Conservation (phyloP, 2,797 vertebrate species). For the Enteromius viviparus region DNA sequence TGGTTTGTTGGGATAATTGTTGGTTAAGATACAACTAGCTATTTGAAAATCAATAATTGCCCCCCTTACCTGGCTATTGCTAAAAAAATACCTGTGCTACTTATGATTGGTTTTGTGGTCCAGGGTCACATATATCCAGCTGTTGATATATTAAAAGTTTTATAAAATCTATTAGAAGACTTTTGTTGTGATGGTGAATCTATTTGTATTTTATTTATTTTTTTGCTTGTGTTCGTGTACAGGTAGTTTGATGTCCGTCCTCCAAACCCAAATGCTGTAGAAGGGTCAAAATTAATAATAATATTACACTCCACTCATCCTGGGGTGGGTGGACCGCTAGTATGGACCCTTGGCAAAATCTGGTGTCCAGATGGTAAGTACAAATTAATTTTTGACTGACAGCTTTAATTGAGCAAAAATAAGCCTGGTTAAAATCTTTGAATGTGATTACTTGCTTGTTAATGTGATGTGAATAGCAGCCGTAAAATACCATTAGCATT, state of each 20-base stretch:
- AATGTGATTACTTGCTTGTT: background rate
- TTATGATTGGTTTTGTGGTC: too few species aligned
- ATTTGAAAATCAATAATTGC: too few species aligned
- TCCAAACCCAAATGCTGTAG: conserved; percentile 2
- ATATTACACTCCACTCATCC: background rate
- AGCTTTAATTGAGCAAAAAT: background rate
- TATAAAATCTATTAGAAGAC: background rate
- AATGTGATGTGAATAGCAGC: background rate
- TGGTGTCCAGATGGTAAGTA: conserved; percentile 17
- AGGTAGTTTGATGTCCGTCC: background rate
- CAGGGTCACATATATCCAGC: background rate
- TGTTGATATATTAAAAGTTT: background rate
- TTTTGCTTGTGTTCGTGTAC: background rate
- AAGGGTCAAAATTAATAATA: conserved; percentile 5
- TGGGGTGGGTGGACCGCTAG: conserved; percentile 30
- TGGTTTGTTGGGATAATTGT: too few species aligned
- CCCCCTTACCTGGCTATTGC: too few species aligned
- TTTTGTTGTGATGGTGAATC: background rate
- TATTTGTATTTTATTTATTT: background rate
- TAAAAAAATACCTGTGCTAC: too few species aligned
- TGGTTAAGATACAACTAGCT: too few species aligned
- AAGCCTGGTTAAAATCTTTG: background rate
- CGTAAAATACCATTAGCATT: background rate
- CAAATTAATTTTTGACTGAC: background rate
- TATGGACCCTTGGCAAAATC: conserved; percentile 42